Evolutionary conservation across 2,113 vertebrate genomes (phyloP), one percentile per base, ranked within the genome.

Genomic region (Ochotona curzoniae): DNA sequence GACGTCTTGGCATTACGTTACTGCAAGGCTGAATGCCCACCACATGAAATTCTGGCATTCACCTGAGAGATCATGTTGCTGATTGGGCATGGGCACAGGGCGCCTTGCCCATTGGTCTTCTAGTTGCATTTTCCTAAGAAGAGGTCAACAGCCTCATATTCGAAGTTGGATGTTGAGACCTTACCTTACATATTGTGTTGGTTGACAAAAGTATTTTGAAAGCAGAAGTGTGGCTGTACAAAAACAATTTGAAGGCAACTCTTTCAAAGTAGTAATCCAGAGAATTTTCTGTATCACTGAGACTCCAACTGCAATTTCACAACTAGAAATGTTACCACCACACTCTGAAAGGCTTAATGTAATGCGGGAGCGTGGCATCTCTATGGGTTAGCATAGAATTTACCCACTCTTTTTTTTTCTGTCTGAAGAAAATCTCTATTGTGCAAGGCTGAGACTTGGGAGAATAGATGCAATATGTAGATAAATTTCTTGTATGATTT

Each of bases 351-450:
- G 35, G 15, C 38, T 73, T 78, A 20, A 61, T 13, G 28, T 32
- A 63, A 30, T 74, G 11, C 2, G 20, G 47, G 66, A 67, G 76
- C 63, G 47, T 23, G 1, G 60, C 38, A 61, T 49, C 2, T 0
- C 35, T 73, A 83, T n/a, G 57, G 30, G 28, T 93, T 88, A 78
- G 23, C 71, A 95, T 92, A 92, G 91, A 14, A 44, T 95, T 61
- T 87, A n/a, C 57, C 70, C 12, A 47, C 67, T 1, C 2, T 8
- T 87, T 87, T 61, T 85, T 67, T 51, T 91, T 82, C 63, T 86
- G 17, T 75, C n/a, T 81, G 25, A 76, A 93, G 57, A 82, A 54
- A 95, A 66, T 89, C 71, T 90, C 18, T 3, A 28, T 35, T 61
- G 2, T 28, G 79, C 47, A 71, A 69, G 67, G 64, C n/a, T 95